These are phyloP conservation scores for Reticulitermes lucifugus DNA, from an alignment of 2,888 invertebrate genomes.

Conservation along the genomic window DNA sequence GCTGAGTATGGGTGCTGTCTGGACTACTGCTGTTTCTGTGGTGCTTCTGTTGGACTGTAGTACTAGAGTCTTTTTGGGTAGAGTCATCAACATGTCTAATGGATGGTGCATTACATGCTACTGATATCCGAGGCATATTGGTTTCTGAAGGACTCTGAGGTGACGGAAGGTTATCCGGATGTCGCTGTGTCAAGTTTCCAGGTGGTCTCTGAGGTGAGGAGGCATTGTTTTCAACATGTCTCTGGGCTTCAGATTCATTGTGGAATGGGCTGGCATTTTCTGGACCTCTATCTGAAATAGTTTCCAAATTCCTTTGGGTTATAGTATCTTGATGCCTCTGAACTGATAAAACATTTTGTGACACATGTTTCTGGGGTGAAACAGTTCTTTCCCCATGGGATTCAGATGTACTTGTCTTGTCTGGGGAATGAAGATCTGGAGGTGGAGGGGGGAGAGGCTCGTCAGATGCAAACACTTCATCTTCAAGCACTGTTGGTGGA, in stretches of 20 bases:
- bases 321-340: not conserved
- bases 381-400: not conserved
- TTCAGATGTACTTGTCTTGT: conserved; percentile 17
- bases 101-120: no score
- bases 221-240: not conserved
- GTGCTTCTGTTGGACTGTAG: not conserved
- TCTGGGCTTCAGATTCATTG: conserved; percentile 3
- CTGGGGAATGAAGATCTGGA: conserved; percentile 62
- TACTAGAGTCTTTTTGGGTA: not conserved
- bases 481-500: conserved; percentile 71
- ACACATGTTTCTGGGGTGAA: not conserved
- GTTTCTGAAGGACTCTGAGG: conserved; percentile 15
- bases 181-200: not conserved
- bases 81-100: not conserved
- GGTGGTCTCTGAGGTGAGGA: not conserved
- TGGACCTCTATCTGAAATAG: conserved; percentile 12
- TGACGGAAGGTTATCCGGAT: conserved; percentile 17
- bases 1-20: not conserved
- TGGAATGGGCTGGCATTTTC: not conserved
- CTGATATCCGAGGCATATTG: not conserved
- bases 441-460: conserved; percentile 77
- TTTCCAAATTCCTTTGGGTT: conserved; percentile 13
- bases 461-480: conserved; percentile 71
- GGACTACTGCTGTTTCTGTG: not conserved
- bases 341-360: not conserved